Evolutionary conservation across 2,888 invertebrate species (phyloP), one percentile per base, ranked within the genome.

Genomic region (Leptinotarsa rubiginosa): DNA sequence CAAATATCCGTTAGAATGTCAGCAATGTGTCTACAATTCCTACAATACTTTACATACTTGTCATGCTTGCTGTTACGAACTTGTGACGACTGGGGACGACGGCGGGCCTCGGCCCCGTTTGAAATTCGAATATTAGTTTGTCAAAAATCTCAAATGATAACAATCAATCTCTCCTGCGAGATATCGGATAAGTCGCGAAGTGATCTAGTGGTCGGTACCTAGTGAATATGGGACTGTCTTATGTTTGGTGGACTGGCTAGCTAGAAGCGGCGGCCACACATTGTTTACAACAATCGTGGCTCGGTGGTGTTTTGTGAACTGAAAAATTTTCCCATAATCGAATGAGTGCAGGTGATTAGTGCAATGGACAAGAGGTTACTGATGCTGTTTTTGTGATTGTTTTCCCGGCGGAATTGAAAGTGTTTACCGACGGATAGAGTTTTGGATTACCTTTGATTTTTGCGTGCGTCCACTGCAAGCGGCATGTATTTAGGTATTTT

Each of bases 31-130:
- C 91, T 91, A 91, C 91, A 90, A 92, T 88, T 92, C 92, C 92
- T 91, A 91, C 91, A 92, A 92, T 92, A 92, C 92, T 92, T 92
- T 91, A 92, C 92, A 92, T 92, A 92, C 91, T 92, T 92, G 92
- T 92, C 92, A 91, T 91, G 92, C 91, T 91, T 91, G 91, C 89
- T 89, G 90, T 90, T 90, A 89, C 89, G 86, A 86, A 87, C 83
- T 85, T 84, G 83, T 83, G 86, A 85, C 87, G 86, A 85, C 82
- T 81, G 84, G 83, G 85, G 81, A 83, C 85, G 85, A 89, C 84
- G 85, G 86, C 83, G 84, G 83, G 81, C 84, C 82, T 86, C 87
- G 85, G 84, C 83, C 81, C 81, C 80, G 80, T 82, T 83, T 82
- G 82, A 84, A 84, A 84, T 86, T 85, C 83, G 83, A 84, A 84